Percentiles rank a stretch among this genome's conserved stretches.
Conservation (phyloP, 2,888 invertebrate genomes). For the Sminthurides aquaticus region DNA sequence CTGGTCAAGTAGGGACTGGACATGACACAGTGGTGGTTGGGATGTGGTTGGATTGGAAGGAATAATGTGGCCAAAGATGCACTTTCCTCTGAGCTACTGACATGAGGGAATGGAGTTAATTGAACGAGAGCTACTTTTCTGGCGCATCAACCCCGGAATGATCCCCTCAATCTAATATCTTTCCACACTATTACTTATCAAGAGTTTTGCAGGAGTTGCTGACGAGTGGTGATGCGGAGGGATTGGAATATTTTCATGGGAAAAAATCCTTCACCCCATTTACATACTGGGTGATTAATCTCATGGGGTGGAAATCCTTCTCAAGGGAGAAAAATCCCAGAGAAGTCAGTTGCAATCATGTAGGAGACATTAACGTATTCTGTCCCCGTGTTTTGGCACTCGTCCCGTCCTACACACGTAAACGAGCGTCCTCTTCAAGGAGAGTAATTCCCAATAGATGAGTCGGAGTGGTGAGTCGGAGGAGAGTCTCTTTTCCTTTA, state of each 20-base stretch:
- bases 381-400: neutral
- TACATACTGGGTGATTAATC: neutral
- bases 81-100: no score
- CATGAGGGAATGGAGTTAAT: neutral
- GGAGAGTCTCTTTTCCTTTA: no score
- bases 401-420: neutral
- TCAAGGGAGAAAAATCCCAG: neutral
- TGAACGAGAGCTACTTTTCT: neutral
- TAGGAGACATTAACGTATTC: neutral
- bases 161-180: neutral
- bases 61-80: no score
- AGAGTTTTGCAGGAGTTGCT: neutral
- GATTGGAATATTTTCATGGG: neutral
- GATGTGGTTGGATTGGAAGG: no score
- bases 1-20: neutral
- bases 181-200: neutral
- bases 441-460: no score
- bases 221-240: neutral
- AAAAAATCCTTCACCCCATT: neutral
- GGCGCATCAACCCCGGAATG: constrained; percentile 1
- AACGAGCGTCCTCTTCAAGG: no score
- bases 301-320: no score
- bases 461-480: no score
- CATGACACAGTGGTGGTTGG: neutral
- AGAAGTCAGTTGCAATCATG: neutral